Evolutionary conservation across 2,797 vertebrate genomes (phyloP).

Genomic region (Prionace glauca): DNA sequence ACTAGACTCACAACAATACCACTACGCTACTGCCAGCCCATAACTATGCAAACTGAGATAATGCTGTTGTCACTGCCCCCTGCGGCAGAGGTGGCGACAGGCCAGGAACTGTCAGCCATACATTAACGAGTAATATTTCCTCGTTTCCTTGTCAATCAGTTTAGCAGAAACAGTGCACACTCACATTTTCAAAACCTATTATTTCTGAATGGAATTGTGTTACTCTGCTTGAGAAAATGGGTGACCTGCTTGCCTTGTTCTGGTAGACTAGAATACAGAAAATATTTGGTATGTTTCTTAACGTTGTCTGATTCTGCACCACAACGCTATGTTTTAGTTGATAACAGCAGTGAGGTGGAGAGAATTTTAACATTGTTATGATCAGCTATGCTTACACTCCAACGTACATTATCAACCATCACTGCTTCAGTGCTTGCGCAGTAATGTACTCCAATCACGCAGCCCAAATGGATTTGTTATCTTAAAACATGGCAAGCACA

Average conservation of each 20-base stretch:
- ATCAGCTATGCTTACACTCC: not conserved
- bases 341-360: not conserved
- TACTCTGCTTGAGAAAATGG: not conserved
- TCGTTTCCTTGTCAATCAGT: too few species aligned
- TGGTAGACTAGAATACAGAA: not conserved
- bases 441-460: not conserved
- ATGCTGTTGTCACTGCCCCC: not conserved
- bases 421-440: not conserved
- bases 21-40: too few species aligned
- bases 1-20: too few species aligned
- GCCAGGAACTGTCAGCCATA: too few species aligned
- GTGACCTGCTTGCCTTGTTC: not conserved
- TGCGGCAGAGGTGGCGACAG: too few species aligned
- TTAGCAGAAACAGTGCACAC: not conserved
- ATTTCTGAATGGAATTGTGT: not conserved
- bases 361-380: not conserved
- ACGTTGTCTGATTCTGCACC: not conserved
- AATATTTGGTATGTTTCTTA: not conserved
- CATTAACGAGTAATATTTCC: not conserved
- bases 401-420: not conserved
- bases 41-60: too few species aligned
- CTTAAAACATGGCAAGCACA: not conserved
- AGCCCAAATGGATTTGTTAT: not conserved
- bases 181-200: not conserved
- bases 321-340: not conserved